Evolutionary conservation across 2,888 invertebrate genomes (phyloP).

Genomic region (Saturnia pavonia): DNA sequence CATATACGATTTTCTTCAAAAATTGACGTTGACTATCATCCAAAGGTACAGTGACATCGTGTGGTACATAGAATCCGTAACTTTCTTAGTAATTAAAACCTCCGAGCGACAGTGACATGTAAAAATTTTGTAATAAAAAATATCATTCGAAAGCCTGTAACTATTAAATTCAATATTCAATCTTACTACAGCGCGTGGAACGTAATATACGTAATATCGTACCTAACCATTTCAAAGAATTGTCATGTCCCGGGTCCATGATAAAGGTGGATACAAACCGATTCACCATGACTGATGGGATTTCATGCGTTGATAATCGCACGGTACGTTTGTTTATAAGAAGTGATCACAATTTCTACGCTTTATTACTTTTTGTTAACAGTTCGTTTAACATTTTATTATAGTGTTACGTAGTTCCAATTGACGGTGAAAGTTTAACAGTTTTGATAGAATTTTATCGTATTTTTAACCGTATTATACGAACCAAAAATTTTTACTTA

Average conservation of each 20-base stretch:
- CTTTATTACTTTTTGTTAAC: slow-evolving; percentile 11
- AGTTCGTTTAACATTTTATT: not conserved
- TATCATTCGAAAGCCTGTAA: not conserved
- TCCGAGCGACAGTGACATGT: not conserved
- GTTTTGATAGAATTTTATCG: not conserved
- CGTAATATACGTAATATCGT: too few species aligned
- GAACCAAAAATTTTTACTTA: too few species aligned
- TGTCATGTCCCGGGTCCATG: slow-evolving; percentile 7
- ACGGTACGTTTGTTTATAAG: slow-evolving; percentile 38
- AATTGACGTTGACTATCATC: not conserved
- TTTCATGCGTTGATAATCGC: slow-evolving; percentile 40
- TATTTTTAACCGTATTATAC: too few species aligned
- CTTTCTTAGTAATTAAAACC: not conserved
- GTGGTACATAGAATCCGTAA: not conserved
- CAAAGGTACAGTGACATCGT: not conserved
- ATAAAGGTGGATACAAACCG: slow-evolving; percentile 26
- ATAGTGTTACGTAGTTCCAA: not conserved
- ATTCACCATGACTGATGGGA: slow-evolving; percentile 47
- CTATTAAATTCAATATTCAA: slow-evolving; percentile 9
- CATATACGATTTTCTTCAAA: not conserved
- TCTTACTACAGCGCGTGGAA: not conserved
- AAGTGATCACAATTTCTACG: slow-evolving; percentile 22
- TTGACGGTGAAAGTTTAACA: not conserved
- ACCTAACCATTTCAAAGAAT: slow-evolving; percentile 6
- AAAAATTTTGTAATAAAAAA: not conserved